Evolutionary conservation across 2,888 invertebrate genomes (phyloP).

Genomic region (Proisotoma minuta): DNA sequence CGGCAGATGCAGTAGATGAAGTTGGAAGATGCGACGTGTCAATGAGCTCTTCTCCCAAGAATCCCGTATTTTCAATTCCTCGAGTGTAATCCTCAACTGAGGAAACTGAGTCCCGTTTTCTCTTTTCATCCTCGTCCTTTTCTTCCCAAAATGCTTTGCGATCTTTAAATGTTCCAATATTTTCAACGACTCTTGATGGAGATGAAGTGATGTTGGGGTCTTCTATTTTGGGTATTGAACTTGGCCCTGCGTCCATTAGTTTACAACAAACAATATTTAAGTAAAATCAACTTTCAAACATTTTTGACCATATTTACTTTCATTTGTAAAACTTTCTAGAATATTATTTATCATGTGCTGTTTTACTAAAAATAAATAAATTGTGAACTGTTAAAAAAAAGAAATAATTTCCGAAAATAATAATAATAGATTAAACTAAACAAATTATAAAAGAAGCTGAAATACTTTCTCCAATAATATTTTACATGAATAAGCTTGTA

Average conservation of each 20-base stretch:
- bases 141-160: constrained; percentile 45
- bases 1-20: not conserved
- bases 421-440: not conserved
- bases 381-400: not conserved
- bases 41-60: constrained; percentile 51
- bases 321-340: too few relatives aligned
- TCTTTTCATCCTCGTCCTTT: constrained; percentile 44
- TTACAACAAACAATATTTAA: too few relatives aligned
- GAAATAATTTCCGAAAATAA: not conserved
- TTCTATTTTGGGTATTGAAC: not conserved
- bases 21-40: constrained; percentile 50
- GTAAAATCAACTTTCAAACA: too few relatives aligned
- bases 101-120: constrained; percentile 42
- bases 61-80: constrained; percentile 52
- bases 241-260: not conserved
- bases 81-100: constrained; percentile 47
- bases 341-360: too few relatives aligned
- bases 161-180: constrained; percentile 43
- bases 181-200: constrained; percentile 46
- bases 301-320: too few relatives aligned
- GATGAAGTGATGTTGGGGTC: constrained; percentile 27
- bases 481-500: too few relatives aligned
- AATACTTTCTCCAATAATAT: too few relatives aligned
- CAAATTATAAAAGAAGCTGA: too few relatives aligned
- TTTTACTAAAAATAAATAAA: not conserved